phyloP scores from a whole-genome alignment of 2,113 vertebrate species.

The Chionomys nivalis region DNA sequence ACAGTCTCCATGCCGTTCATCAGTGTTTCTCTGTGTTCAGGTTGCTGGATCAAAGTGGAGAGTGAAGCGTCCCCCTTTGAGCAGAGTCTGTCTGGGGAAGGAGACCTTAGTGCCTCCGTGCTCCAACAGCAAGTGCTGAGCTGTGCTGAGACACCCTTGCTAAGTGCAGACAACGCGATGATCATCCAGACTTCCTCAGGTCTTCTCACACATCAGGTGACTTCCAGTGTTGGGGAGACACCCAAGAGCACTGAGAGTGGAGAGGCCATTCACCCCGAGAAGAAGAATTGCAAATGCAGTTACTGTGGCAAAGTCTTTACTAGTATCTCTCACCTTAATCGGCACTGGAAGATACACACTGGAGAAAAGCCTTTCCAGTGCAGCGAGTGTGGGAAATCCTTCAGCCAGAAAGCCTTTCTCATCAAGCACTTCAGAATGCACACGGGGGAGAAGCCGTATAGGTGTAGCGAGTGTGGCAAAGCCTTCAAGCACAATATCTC shows the following conservation, averaged over 20 bases:
- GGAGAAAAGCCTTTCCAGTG: conserved; percentile 56
- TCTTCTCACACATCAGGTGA: background rate
- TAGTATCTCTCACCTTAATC: background rate
- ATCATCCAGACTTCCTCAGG: background rate
- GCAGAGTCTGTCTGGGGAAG: background rate
- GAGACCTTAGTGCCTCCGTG: background rate
- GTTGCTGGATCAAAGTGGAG: background rate
- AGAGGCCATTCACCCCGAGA: conserved; percentile 46
- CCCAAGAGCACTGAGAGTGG: background rate
- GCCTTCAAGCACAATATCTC: background rate
- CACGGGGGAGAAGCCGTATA: background rate
- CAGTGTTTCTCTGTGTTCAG: background rate
- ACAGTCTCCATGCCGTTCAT: background rate
- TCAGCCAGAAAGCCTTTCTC: conserved; percentile 37
- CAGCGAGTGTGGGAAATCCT: conserved; percentile 75
- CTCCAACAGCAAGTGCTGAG: background rate
- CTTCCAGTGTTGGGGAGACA: background rate
- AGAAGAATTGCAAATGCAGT: conserved; percentile 27
- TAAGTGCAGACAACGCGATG: background rate
- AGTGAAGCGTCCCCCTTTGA: background rate
- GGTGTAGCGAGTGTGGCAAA: background rate
- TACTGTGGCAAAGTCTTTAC: background rate
- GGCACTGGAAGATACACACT: background rate
- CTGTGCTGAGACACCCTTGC: background rate
- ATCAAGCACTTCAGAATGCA: background rate